These are phyloP conservation scores for Galemys pyrenaicus DNA, from an alignment of 2,113 vertebrate genomes.

Conservation along the genomic window DNA sequence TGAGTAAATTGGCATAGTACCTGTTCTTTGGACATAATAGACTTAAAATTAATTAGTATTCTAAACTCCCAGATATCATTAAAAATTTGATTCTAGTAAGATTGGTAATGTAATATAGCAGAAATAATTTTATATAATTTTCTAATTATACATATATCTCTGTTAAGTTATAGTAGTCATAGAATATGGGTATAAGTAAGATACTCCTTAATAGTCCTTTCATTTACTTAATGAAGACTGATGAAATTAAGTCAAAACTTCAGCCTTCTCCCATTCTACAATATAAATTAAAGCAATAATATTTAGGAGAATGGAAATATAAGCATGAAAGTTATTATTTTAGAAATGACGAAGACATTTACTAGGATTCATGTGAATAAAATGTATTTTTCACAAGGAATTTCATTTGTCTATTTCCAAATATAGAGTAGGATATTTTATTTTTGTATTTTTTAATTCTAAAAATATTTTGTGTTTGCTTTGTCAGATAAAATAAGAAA, in stretches of 20 bases:
- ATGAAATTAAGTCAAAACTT: conserved; percentile 15
- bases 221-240: conserved; percentile 8
- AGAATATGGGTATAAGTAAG: conserved; percentile 29
- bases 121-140: neutral
- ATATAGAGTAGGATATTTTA: neutral
- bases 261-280: conserved; percentile 10
- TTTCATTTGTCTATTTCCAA: neutral
- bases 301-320: neutral
- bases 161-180: neutral
- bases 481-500: neutral
- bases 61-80: neutral
- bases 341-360: neutral
- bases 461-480: neutral
- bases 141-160: neutral
- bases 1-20: neutral
- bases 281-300: neutral
- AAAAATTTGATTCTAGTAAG: neutral
- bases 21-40: neutral
- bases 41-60: neutral
- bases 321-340: neutral
- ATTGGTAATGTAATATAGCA: neutral
- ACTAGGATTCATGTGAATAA: neutral
- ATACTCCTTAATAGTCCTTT: neutral
- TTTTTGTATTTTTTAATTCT: neutral
- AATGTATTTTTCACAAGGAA: neutral